Base-by-base conservation (phyloP, 1,140 invertebrate species). In the Bactericera cockerelli region DNA sequence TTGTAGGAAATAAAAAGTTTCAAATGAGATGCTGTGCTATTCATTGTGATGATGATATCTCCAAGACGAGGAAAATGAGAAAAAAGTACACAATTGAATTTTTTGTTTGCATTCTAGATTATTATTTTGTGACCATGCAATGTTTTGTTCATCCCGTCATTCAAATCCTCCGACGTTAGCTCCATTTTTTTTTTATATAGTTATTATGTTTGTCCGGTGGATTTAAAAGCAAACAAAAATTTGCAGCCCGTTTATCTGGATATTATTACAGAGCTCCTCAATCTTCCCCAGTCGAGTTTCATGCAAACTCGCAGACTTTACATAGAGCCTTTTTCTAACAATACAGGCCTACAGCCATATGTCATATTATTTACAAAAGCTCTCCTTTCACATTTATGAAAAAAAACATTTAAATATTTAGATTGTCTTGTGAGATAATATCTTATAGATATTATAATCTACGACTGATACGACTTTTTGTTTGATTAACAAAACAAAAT, bases 141-240 rank as follows among this genome's bases (percentile, higher is more conserved):
- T 4, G 28, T 31, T 49, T 49, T 49, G 42, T 49, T 49, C n/a
- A 4, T 16, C 42, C 42, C 16, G 10, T 16, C 33, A n/a, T 22
- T 49, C 42, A 49, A 8, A 49, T 10, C 4, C 28, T 31, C 28
- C 28, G 28, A 31, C 28, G n/a, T 49, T 49, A n/a, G 42, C 42
- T 49, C n/a, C n/a, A n/a, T n/a, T 31, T 31, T 31, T 31, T 49
- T 49, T 16, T 49, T 6, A 19, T 49, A 22, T 16, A 4, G n/a
- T 11, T 49, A 49, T 49, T 49, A 49, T 49, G 42, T 49, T 49
- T 49, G 42, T 49, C 42, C 22, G 19, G 42, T 49, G 42, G 42
- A 49, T n/a, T 49, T 16, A 49, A 49, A 49, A 49, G 42, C 42
- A 49, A 49, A 49, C 42, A 49, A 49, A 19, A 49, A 31, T 31